These are phyloP conservation scores for Pandemis heparana DNA, from an alignment of 2,888 invertebrate genomes.

Conservation along the genomic window DNA sequence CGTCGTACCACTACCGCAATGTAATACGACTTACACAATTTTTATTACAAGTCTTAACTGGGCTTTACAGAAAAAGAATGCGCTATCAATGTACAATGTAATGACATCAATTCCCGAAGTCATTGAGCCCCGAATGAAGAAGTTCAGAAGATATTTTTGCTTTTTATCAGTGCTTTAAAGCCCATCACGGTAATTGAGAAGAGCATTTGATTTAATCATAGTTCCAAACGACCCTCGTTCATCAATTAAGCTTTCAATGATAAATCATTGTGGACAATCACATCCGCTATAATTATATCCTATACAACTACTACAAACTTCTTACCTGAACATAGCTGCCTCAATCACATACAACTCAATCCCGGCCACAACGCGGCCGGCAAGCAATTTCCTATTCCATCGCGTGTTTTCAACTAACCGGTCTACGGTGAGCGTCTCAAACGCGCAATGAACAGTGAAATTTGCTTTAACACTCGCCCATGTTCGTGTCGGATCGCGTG, in stretches of 20 bases:
- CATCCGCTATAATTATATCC: slow-evolving; percentile 1
- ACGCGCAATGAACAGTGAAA: not conserved
- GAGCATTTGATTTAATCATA: not conserved
- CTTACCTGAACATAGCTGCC: not conserved
- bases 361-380: not conserved
- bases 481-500: slow-evolving; percentile 18
- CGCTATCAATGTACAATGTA: too few relatives aligned
- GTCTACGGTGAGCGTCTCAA: not conserved
- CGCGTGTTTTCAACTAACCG: not conserved
- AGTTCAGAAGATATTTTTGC: too few relatives aligned
- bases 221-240: not conserved
- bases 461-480: not conserved
- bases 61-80: too few relatives aligned
- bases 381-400: not conserved
- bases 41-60: too few relatives aligned
- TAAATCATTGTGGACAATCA: not conserved
- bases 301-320: not conserved
- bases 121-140: too few relatives aligned
- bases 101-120: too few relatives aligned
- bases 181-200: not conserved
- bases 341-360: not conserved
- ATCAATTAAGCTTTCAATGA: slow-evolving; percentile 7
- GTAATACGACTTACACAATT: too few relatives aligned
- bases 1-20: too few relatives aligned
- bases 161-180: too few relatives aligned